A percentile compares a stretch with the other conserved stretches of the same genome.
phyloP scores from a whole-genome alignment of 2,113 vertebrate species.

The Circaetus gallicus region DNA sequence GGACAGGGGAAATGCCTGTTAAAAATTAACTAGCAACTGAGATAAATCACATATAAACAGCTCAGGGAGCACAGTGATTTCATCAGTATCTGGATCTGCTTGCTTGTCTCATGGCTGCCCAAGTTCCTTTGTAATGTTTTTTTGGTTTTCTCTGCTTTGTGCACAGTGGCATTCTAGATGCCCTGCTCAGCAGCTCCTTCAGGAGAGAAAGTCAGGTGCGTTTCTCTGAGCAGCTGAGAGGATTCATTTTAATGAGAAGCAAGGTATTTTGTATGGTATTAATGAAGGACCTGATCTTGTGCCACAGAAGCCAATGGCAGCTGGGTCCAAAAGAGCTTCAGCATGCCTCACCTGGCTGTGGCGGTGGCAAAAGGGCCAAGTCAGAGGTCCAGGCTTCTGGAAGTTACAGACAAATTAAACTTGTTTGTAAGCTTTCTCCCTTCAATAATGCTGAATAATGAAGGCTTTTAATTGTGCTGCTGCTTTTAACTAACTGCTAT shows the following conservation, averaged over 20 bases:
- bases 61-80: background rate
- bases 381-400: background rate
- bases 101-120: background rate
- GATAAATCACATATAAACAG: background rate
- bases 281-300: background rate
- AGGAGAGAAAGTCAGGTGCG: background rate
- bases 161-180: background rate
- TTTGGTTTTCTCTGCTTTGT: background rate
- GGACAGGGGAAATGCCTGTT: background rate
- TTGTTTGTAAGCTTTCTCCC: background rate
- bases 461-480: background rate
- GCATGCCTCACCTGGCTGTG: rapidly evolving
- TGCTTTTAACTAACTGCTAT: background rate
- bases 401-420: background rate
- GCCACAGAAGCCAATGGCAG: background rate
- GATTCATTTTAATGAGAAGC: background rate
- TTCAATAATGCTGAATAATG: background rate
- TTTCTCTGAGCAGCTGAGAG: background rate
- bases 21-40: background rate
- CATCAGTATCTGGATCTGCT: background rate
- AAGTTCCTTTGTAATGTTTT: rapidly evolving
- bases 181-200: background rate
- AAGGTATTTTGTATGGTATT: background rate
- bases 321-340: background rate
- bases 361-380: rapidly evolving